Evolutionary conservation across 1,140 invertebrate species (phyloP).

Genomic region (Temnothorax nylanderi): DNA sequence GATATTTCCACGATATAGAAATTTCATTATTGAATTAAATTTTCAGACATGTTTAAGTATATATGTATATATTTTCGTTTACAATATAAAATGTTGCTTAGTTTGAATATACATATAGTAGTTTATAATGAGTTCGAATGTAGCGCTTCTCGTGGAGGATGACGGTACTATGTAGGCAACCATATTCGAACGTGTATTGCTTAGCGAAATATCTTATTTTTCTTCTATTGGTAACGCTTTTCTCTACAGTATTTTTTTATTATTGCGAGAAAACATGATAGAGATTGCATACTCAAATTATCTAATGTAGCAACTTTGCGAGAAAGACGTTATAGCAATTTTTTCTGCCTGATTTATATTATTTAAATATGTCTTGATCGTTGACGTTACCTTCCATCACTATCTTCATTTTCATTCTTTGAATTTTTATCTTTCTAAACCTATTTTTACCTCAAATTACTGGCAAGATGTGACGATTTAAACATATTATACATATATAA

Average conservation of each 20-base stretch:
- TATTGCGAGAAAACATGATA: not conserved
- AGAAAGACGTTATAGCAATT: not conserved
- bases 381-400: not conserved
- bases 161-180: not conserved
- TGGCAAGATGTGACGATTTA: not conserved
- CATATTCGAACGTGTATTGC: not conserved
- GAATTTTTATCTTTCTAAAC: not conserved
- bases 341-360: not conserved
- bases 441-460: not conserved
- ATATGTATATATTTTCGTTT: not conserved
- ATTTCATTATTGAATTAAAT: not conserved
- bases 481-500: not conserved
- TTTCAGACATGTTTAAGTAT: not conserved
- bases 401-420: not conserved
- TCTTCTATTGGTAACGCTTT: conserved; percentile 9
- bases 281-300: not conserved
- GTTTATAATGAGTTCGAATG: not conserved
- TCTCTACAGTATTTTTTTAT: not conserved
- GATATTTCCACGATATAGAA: not conserved
- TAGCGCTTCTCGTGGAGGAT: not conserved
- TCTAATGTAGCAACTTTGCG: not conserved
- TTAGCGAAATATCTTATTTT: not conserved
- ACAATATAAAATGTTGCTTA: not conserved
- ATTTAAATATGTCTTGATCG: not conserved
- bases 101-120: not conserved